Percentiles rank a stretch among this genome's conserved stretches.
Evolutionary conservation across 1,140 invertebrate species (phyloP).

Genomic region (Fopius arisanus): DNA sequence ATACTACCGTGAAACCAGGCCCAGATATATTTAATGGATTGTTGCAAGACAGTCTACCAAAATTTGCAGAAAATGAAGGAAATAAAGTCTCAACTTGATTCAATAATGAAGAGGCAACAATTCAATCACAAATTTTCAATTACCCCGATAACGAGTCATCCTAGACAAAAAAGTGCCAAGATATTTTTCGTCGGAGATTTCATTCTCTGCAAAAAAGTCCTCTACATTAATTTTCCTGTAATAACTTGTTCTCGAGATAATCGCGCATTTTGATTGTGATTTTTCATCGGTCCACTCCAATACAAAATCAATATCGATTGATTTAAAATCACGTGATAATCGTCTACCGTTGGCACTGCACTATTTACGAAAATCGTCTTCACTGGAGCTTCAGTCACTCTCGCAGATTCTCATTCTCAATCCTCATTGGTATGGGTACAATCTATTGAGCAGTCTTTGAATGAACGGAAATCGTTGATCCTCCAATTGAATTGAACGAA

Average conservation of each 20-base stretch:
- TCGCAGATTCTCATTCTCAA: background rate
- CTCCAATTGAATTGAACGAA: background rate
- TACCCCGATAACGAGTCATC: background rate
- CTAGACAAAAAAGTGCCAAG: background rate
- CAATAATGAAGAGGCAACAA: background rate
- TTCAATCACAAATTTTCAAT: background rate
- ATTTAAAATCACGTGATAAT: background rate
- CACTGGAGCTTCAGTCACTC: background rate
- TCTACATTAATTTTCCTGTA: background rate
- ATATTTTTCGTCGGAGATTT: background rate
- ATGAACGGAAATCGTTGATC: background rate
- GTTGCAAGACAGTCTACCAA: background rate
- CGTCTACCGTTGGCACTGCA: background rate
- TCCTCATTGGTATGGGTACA: background rate
- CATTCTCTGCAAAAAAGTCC: background rate
- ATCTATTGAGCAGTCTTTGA: slow-evolving; percentile 19
- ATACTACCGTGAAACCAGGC: background rate
- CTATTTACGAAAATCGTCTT: background rate
- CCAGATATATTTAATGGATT: slow-evolving; percentile 3
- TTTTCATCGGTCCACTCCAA: no score
- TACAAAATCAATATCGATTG: background rate
- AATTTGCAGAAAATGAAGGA: background rate
- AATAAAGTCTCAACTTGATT: background rate
- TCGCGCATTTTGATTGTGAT: no score
- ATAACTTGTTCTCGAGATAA: no score